Evolutionary conservation across 2,113 vertebrate species (phyloP).

Genomic region (Ivindomyrus marchei): DNA sequence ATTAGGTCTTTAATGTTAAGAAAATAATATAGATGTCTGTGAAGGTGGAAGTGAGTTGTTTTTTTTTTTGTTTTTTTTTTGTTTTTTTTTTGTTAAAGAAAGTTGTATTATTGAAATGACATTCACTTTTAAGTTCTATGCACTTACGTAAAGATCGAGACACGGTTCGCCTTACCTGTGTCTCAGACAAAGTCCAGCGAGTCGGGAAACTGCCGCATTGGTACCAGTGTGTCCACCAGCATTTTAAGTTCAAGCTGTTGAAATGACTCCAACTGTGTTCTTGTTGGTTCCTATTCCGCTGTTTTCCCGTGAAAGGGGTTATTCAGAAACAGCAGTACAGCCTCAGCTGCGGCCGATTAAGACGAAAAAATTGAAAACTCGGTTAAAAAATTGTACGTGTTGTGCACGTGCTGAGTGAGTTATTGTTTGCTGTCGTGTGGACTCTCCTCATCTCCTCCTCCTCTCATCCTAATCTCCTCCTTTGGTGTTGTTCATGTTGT

Average conservation of each 20-base stretch:
- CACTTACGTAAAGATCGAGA: constrained; percentile 24
- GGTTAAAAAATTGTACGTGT: constrained; percentile 45
- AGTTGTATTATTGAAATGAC: background rate
- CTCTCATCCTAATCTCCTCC: constrained; percentile 14
- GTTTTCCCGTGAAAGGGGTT: constrained; percentile 34
- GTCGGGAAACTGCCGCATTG: constrained; percentile 16
- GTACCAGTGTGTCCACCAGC: constrained; percentile 21
- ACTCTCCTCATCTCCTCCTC: constrained; percentile 20
- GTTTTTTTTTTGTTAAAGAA: background rate
- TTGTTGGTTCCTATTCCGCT: constrained; percentile 32
- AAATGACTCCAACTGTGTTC: constrained; percentile 24
- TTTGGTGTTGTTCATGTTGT: constrained; percentile 36
- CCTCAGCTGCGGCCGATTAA: constrained; percentile 29
- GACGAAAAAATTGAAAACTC: constrained; percentile 29
- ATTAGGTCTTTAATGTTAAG: constrained; percentile 11
- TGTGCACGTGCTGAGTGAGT: constrained; percentile 52
- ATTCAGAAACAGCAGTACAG: constrained; percentile 35
- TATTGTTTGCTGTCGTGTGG: constrained; percentile 50
- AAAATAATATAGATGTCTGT: constrained; percentile 4
- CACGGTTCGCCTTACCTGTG: constrained; percentile 21
- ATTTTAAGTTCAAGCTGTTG: constrained; percentile 29
- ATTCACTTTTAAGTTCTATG: constrained; percentile 29
- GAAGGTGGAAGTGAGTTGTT: background rate
- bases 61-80: background rate
- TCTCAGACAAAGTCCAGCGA: constrained; percentile 20